phyloP scores from a whole-genome alignment of 2,888 invertebrate species.

The Cistogaster globosa region DNA sequence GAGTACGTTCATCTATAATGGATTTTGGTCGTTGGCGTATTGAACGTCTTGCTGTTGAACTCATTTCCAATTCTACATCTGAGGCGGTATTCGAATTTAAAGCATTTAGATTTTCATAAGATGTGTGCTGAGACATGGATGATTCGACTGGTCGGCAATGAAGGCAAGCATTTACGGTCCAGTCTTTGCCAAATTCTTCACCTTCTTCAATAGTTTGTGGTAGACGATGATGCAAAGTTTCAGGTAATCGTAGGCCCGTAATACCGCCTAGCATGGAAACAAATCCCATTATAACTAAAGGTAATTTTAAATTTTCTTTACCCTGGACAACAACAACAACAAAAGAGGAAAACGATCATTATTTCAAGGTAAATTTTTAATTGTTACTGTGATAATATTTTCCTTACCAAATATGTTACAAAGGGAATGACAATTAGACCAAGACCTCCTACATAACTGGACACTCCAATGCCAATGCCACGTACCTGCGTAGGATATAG shows the following conservation, averaged over 20 bases:
- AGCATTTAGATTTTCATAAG: conserved; percentile 90
- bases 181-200: conserved; percentile 93
- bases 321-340: conserved; percentile 85
- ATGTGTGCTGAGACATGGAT: conserved; percentile 84
- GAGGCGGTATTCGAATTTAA: conserved; percentile 82
- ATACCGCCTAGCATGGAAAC: conserved; percentile 92
- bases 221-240: conserved; percentile 91
- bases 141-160: conserved; percentile 87
- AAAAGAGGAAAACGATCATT: no score
- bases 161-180: conserved; percentile 89
- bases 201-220: conserved; percentile 95
- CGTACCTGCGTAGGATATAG: conserved; percentile 94
- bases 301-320: conserved; percentile 91
- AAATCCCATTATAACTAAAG: conserved; percentile 92
- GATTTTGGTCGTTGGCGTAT: conserved; percentile 73
- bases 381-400: no score
- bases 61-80: conserved; percentile 79
- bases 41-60: conserved; percentile 76
- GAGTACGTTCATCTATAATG: conserved; percentile 83
- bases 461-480: conserved; percentile 94
- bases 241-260: conserved; percentile 91
- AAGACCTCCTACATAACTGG: conserved; percentile 94
- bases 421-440: conserved; percentile 95
- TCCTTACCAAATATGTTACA: conserved; percentile 92
- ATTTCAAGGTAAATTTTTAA: no score